These are phyloP conservation scores for Steinernema hermaphroditum DNA, from an alignment of 2,888 invertebrate species.

Conservation along the genomic window DNA sequence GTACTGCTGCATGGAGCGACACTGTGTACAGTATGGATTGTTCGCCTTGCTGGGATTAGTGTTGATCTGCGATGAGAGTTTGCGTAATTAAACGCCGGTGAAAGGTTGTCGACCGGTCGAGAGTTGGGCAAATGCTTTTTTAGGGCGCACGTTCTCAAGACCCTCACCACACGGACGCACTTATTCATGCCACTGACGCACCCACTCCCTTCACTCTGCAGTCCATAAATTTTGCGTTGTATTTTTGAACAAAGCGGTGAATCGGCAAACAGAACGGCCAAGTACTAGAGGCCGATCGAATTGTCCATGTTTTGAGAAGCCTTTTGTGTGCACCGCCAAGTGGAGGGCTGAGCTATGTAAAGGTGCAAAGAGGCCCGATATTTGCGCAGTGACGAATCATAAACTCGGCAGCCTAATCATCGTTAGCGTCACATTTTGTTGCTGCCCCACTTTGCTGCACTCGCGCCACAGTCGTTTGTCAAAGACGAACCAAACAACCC, in stretches of 20 bases:
- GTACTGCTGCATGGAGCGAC: background rate
- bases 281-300: background rate
- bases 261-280: background rate
- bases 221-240: background rate
- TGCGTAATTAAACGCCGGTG: background rate
- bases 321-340: background rate
- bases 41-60: background rate
- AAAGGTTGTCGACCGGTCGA: background rate
- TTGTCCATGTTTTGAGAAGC: background rate
- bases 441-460: background rate
- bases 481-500: background rate
- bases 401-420: constrained; percentile 3
- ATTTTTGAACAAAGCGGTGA: constrained; percentile 6
- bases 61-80: background rate
- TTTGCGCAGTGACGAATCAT: constrained; percentile 18
- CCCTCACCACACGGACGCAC: background rate
- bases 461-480: background rate
- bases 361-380: background rate
- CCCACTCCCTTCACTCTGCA: background rate
- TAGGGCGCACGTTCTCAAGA: background rate
- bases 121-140: background rate
- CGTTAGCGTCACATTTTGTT: background rate
- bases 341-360: constrained; percentile 2
- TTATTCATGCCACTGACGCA: background rate
- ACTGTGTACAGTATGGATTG: background rate